Conservation (phyloP, 2,113 vertebrate species). For the Psilopsiagon aurifrons region DNA sequence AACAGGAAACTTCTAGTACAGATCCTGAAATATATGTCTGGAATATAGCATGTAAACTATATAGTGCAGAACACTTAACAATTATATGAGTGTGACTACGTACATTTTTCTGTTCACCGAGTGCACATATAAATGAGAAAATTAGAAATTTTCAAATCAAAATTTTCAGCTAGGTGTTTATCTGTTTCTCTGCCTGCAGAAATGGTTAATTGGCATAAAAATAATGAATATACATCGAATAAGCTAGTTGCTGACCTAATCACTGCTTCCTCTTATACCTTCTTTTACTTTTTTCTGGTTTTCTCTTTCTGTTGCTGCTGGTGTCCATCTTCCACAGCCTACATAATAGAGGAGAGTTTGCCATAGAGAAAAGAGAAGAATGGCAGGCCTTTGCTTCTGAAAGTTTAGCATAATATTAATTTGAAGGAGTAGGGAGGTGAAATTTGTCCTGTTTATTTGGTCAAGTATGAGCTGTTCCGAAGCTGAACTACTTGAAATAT, state of each 20-base stretch:
- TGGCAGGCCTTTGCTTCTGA: not conserved
- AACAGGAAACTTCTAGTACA: not conserved
- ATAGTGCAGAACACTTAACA: not conserved
- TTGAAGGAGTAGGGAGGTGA: not conserved
- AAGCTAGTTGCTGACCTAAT: not conserved
- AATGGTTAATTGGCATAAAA: not conserved
- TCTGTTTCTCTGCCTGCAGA: not conserved
- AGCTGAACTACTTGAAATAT: not conserved
- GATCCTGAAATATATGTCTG: not conserved
- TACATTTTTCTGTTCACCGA: not conserved
- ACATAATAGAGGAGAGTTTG: not conserved
- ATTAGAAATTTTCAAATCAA: not conserved
- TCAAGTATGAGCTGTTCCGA: not conserved
- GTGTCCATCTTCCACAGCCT: not conserved
- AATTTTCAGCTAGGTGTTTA: not conserved
- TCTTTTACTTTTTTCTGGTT: not conserved
- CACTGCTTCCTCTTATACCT: not conserved
- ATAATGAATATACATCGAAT: not conserved
- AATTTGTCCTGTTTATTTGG: not conserved
- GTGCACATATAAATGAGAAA: not conserved
- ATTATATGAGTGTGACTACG: not conserved
- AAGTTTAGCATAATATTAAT: not conserved
- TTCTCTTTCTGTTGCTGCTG: not conserved
- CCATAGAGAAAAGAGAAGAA: not conserved
- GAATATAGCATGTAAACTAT: not conserved